phyloP scores from a whole-genome alignment of 2,888 invertebrate species.

The Hypercompe scribonia region DNA sequence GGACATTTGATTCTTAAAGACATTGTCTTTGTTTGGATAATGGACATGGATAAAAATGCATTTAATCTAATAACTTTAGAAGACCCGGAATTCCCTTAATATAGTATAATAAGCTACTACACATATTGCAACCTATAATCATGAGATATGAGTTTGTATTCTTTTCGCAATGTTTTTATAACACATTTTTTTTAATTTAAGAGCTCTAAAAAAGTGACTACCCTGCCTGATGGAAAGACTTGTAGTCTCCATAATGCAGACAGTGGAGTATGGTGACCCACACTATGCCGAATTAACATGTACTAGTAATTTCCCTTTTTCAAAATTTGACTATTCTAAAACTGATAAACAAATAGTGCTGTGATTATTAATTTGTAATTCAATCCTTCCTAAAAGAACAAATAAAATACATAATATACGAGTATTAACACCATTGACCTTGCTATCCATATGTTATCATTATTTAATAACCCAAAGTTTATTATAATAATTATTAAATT shows the following conservation, averaged over 20 bases:
- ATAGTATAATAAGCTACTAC: not conserved
- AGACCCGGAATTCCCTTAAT: not conserved
- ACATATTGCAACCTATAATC: not conserved
- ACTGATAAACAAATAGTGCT: not conserved
- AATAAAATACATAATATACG: not conserved
- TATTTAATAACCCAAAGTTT: conserved; percentile 19
- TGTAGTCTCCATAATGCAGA: too few species aligned
- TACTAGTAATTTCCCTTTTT: too few species aligned
- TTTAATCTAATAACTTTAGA: too few species aligned
- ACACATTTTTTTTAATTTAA: too few species aligned
- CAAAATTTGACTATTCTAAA: too few species aligned
- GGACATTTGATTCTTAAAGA: not conserved
- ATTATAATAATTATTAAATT: conserved; percentile 11
- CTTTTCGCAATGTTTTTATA: too few species aligned
- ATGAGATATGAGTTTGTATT: not conserved
- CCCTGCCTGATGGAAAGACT: too few species aligned
- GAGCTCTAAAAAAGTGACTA: too few species aligned
- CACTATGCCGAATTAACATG: too few species aligned
- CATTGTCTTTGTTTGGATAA: not conserved
- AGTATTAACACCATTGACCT: conserved; percentile 21
- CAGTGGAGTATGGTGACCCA: too few species aligned
- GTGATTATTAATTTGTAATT: not conserved
- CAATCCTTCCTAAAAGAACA: not conserved
- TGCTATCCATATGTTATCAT: conserved; percentile 27
- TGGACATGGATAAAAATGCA: not conserved